phyloP scores from a whole-genome alignment of 2,888 invertebrate genomes.

The Drosophila kuntzei region DNA sequence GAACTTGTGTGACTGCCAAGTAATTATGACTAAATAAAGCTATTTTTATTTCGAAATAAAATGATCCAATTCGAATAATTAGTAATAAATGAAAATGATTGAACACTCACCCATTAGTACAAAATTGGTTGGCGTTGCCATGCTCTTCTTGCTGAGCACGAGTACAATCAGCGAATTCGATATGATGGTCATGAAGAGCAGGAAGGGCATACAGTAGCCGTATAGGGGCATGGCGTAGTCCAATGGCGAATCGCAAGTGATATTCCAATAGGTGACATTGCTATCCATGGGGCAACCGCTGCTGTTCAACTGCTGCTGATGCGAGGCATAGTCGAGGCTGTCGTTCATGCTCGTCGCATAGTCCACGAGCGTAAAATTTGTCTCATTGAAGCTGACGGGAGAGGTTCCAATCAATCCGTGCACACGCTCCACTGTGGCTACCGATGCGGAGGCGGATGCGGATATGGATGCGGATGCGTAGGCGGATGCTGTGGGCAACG shows the following conservation, averaged over 20 bases:
- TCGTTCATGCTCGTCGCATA: slow-evolving; percentile 55
- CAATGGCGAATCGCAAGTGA: slow-evolving; percentile 84
- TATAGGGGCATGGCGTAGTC: slow-evolving; percentile 84
- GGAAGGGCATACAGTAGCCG: slow-evolving; percentile 89
- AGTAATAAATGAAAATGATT: too few relatives aligned
- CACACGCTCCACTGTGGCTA: slow-evolving; percentile 16
- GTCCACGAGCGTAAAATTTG: slow-evolving; percentile 51
- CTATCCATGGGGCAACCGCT: slow-evolving; percentile 69
- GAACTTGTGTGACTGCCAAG: too few relatives aligned
- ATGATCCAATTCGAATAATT: too few relatives aligned
- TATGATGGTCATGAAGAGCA: slow-evolving; percentile 94
- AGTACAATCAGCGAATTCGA: slow-evolving; percentile 96
- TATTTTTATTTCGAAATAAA: too few relatives aligned
- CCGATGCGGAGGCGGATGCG: slow-evolving; percentile 5
- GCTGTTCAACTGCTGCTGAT: slow-evolving; percentile 60
- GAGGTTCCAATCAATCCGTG: slow-evolving; percentile 17
- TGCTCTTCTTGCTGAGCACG: slow-evolving; percentile 94
- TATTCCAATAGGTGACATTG: slow-evolving; percentile 84
- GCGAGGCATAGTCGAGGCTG: slow-evolving; percentile 61
- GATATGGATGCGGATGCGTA: slow-evolving; percentile 8
- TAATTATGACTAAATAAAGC: too few relatives aligned
- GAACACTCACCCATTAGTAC: slow-evolving; percentile 90
- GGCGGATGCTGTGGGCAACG: slow-evolving; percentile 17
- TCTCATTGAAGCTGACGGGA: slow-evolving; percentile 30
- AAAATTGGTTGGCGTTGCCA: slow-evolving; percentile 96